Evolutionary conservation across 2,113 vertebrate species (phyloP).

Genomic region (human (Homo sapiens)): DNA sequence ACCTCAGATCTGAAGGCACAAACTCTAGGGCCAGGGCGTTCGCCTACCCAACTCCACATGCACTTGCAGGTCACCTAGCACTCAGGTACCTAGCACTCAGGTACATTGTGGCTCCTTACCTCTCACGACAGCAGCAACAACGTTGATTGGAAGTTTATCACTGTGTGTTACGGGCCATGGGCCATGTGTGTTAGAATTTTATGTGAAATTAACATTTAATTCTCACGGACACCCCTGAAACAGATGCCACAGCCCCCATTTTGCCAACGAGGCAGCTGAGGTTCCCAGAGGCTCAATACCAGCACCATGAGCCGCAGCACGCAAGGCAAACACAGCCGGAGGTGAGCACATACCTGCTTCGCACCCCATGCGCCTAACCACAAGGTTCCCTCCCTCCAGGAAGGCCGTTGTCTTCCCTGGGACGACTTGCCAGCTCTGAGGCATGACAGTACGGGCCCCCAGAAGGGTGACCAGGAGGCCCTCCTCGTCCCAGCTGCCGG

Average conservation of each 20-base stretch:
- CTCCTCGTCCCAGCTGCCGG: fast-evolving
- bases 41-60: no score
- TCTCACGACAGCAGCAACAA: neutral
- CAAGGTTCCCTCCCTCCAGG: neutral
- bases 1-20: neutral
- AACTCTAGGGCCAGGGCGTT: neutral
- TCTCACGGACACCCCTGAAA: neutral
- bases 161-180: neutral
- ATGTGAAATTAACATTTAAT: neutral
- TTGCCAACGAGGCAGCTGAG: neutral
- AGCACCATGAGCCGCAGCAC: neutral
- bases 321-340: neutral
- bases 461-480: neutral
- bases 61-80: neutral
- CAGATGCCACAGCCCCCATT: neutral
- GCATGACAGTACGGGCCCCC: neutral
- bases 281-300: neutral
- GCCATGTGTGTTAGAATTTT: neutral
- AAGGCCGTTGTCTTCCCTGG: neutral
- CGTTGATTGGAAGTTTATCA: no score
- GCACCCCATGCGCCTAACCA: fast-evolving
- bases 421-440: neutral
- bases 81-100: neutral
- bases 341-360: no score
- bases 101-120: neutral